Percentiles rank a stretch among this genome's conserved stretches.
These are phyloP conservation scores for Atta texana DNA, from an alignment of 1,140 invertebrate species.

Conservation along the genomic window DNA sequence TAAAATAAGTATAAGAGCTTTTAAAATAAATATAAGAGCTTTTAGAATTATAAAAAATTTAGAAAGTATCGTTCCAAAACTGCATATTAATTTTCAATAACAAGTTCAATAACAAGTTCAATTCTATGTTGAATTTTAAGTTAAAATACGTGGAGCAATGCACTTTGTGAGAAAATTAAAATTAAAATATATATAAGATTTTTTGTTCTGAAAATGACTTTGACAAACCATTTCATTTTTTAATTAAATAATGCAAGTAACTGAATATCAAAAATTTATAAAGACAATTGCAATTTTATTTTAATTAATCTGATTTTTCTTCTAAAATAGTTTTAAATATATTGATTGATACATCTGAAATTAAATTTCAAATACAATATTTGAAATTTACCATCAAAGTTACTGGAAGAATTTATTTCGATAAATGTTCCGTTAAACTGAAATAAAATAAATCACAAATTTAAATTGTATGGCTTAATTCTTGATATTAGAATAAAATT, in stretches of 20 bases:
- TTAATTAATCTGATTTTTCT: too few species aligned
- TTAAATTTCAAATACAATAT: background rate
- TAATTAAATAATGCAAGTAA: background rate
- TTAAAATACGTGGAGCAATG: background rate
- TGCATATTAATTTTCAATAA: background rate
- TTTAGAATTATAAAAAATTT: background rate
- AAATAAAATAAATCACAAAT: background rate
- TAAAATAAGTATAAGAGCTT: background rate
- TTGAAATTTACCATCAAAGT: background rate
- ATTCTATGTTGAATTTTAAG: background rate
- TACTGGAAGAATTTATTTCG: background rate
- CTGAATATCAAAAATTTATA: background rate
- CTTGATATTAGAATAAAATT: background rate
- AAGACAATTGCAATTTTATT: background rate
- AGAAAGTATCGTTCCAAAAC: background rate
- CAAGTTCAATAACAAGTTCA: background rate
- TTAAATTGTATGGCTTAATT: background rate
- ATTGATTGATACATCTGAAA: background rate
- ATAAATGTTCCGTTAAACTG: background rate
- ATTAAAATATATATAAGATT: background rate
- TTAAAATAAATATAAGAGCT: background rate
- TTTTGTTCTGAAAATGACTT: background rate
- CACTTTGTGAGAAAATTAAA: background rate
- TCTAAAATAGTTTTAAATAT: background rate
- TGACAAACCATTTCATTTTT: background rate